Evolutionary conservation across 2,888 invertebrate species (phyloP).

Genomic region (Tetramorium bicarinatum): DNA sequence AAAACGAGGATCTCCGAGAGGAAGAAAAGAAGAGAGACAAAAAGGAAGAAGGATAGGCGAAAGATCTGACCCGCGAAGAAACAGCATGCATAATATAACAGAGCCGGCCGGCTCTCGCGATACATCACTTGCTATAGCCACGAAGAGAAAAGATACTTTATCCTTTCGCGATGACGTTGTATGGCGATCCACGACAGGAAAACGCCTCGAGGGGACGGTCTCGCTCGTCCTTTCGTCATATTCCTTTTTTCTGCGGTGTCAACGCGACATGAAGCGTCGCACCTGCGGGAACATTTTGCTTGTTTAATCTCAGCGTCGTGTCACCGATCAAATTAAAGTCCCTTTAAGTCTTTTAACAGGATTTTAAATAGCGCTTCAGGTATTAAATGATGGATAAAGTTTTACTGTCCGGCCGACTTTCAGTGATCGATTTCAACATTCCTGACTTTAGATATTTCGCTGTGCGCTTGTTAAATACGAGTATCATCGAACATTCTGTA

Average conservation of each 20-base stretch:
- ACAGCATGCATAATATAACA: constrained; percentile 74
- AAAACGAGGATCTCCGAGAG: constrained; percentile 28
- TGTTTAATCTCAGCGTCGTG: constrained; percentile 40
- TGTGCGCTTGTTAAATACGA: neutral
- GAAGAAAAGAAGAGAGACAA: constrained; percentile 30
- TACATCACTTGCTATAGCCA: constrained; percentile 68
- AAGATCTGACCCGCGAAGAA: constrained; percentile 61
- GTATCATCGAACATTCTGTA: constrained; percentile 10
- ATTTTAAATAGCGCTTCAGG: neutral
- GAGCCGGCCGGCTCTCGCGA: constrained; percentile 71
- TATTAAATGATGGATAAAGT: neutral
- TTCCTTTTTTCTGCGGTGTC: constrained; percentile 27
- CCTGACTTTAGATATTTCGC: neutral
- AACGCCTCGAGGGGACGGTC: constrained; percentile 31
- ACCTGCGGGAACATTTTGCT: constrained; percentile 35
- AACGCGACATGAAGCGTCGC: constrained; percentile 54
- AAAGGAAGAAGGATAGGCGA: neutral
- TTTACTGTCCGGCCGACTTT: neutral
- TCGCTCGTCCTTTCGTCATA: constrained; percentile 6
- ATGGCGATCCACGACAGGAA: constrained; percentile 38
- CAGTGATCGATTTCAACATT: neutral
- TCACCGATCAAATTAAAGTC: constrained; percentile 23
- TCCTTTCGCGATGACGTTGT: constrained; percentile 44
- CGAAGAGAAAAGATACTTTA: constrained; percentile 57
- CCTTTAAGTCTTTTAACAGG: neutral